Base-by-base conservation (phyloP, 2,888 invertebrate genomes). In the Tetheella fluctuosa region DNA sequence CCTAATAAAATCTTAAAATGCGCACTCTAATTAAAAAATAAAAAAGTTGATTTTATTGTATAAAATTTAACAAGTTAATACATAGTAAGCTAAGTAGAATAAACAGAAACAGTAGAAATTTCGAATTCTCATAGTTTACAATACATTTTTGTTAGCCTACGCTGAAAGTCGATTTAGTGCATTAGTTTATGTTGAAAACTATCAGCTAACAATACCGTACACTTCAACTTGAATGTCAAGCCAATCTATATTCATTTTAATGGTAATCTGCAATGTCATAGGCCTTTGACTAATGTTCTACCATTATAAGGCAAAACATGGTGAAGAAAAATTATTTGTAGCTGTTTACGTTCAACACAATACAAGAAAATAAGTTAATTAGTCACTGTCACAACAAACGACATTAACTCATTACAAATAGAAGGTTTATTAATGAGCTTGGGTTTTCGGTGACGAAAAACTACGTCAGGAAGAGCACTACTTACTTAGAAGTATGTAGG, bases 161-260 rank as follows among this genome's bases (percentile, higher is more conserved):
- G 10, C 3, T 17, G 17, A 17, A 17, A 42, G 42, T 42, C 7
- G 20, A 20, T 20, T 48, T 48, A 20, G 20, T 10, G 48, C 20
- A 48, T 48, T 20, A 48, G 20, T 20, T 48, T 48, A 48, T 48
- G 48, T 48, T 20, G 20, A 20, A 48, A 48, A 20, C 48, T 48
- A 20, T 48, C 5, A 13, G 20, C 20, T 10, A n/a, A 48, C 48
- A 48, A 48, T 42, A 17, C 8, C 20, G 20, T 20, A 42, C 20
- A 48, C 10, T 20, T 48, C 48, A 48, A n/a, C n/a, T 10, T 20
- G 10, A 48, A 10, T 48, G 48, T n/a, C 20, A 48, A 20, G 48
- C 2, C 15, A 48, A 17, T 48, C 10, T 10, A 20, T 48, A 48
- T 48, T 2, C 7, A 20, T 48, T 48, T 48, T 48, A 48, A 48